Percentiles rank a stretch among this genome's conserved stretches.
phyloP scores from a whole-genome alignment of 2,888 invertebrate genomes.

The Campopleginae sp. region DNA sequence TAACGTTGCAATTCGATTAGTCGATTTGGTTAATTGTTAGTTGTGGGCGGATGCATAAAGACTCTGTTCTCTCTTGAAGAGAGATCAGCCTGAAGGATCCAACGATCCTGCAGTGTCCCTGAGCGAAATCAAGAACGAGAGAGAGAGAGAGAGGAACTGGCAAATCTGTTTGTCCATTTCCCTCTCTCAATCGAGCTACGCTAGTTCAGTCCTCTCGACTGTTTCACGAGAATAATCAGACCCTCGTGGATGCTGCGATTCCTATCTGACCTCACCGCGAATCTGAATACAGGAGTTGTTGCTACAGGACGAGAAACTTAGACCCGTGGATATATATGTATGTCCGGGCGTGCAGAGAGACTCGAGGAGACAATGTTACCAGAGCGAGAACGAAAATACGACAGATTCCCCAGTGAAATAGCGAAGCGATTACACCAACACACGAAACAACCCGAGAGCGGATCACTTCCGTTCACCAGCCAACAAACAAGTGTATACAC shows the following conservation, averaged over 20 bases:
- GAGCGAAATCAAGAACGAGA: not conserved
- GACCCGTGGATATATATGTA: slow-evolving; percentile 7
- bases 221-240: slow-evolving; percentile 62
- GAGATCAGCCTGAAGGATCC: slow-evolving; percentile 28
- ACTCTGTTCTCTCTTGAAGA: slow-evolving; percentile 46
- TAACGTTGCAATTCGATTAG: slow-evolving; percentile 77
- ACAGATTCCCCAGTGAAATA: slow-evolving; percentile 47
- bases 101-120: slow-evolving; percentile 5
- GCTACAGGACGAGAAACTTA: slow-evolving; percentile 7
- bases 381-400: slow-evolving; percentile 29
- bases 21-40: slow-evolving; percentile 72
- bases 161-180: slow-evolving; percentile 59
- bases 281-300: slow-evolving; percentile 51
- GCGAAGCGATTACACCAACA: slow-evolving; percentile 62
- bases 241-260: slow-evolving; percentile 50
- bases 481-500: slow-evolving; percentile 53
- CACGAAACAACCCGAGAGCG: slow-evolving; percentile 50
- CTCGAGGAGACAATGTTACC: not conserved
- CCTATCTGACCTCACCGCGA: slow-evolving; percentile 54
- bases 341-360: not conserved
- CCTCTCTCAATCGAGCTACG: slow-evolving; percentile 74
- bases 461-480: slow-evolving; percentile 47
- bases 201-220: slow-evolving; percentile 69
- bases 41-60: slow-evolving; percentile 65
- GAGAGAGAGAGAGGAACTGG: not conserved